Evolutionary conservation across 2,888 invertebrate species (phyloP).

Genomic region (Tinea trinotella): DNA sequence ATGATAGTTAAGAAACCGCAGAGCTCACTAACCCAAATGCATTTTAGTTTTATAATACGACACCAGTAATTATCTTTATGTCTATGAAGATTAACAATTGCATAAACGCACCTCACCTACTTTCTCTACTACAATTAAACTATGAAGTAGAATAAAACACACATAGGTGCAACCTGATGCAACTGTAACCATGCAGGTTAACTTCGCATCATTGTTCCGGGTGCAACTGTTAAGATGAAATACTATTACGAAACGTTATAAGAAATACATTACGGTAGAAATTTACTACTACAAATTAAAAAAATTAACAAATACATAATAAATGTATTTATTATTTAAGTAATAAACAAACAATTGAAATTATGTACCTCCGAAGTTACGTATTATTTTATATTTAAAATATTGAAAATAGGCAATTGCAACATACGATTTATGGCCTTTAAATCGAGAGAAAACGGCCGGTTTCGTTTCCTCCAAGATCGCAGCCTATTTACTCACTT

Average conservation of each 20-base stretch:
- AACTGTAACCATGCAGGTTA: background rate
- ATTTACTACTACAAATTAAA: too few relatives aligned
- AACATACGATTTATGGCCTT: slow-evolving; percentile 12
- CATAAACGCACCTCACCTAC: slow-evolving; percentile 15
- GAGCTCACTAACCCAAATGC: slow-evolving; percentile 4
- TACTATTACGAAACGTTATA: background rate
- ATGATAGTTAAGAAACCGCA: slow-evolving; percentile 6
- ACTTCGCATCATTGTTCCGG: slow-evolving; percentile 4
- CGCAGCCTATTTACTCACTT: background rate
- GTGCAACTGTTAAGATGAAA: background rate
- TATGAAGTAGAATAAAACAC: slow-evolving; percentile 2
- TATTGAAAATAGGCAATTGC: slow-evolving; percentile 1
- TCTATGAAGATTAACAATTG: slow-evolving; percentile 10
- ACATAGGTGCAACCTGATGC: slow-evolving; percentile 12
- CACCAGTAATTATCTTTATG: slow-evolving; percentile 8
- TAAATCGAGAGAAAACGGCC: slow-evolving; percentile 7
- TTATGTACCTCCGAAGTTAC: background rate
- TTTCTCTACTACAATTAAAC: slow-evolving; percentile 15
- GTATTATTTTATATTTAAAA: background rate
- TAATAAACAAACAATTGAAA: background rate
- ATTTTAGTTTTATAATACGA: slow-evolving; percentile 2
- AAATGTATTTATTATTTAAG: too few relatives aligned
- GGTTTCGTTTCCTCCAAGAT: slow-evolving; percentile 1
- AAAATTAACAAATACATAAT: too few relatives aligned
- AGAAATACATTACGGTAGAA: background rate